A percentile compares a stretch with the other conserved stretches of the same genome.
Conservation (phyloP, 1,140 invertebrate genomes). For the Bemisia tabaci region DNA sequence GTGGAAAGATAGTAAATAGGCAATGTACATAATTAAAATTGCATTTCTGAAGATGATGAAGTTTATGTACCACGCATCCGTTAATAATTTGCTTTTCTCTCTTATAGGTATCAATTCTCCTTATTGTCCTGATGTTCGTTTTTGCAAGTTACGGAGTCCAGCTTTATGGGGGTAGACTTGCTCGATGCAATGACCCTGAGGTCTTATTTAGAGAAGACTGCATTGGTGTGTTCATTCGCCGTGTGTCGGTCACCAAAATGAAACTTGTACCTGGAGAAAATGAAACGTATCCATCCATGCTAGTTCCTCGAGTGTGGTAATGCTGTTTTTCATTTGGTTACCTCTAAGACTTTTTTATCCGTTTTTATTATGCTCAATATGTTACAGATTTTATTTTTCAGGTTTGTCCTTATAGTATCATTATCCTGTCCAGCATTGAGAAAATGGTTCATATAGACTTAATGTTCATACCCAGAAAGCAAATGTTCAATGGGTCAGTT, state of each 20-base stretch:
- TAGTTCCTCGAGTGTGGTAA: constrained; percentile 95
- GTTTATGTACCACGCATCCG: too few species aligned
- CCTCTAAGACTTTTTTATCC: background rate
- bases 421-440: too few species aligned
- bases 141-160: constrained; percentile 99
- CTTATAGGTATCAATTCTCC: constrained; percentile 80
- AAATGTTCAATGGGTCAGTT: too few species aligned
- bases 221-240: constrained; percentile 84
- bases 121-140: constrained; percentile 97
- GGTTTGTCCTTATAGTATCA: too few species aligned
- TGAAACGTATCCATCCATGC: constrained; percentile 82
- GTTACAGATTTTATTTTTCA: too few species aligned
- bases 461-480: too few species aligned
- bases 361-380: too few species aligned
- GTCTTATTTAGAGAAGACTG: constrained; percentile 75
- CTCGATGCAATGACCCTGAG: constrained; percentile 91
- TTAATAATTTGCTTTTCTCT: too few species aligned
- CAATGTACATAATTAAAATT: too few species aligned
- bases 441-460: too few species aligned
- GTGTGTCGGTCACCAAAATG: constrained; percentile 98
- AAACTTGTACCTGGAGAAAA: constrained; percentile 67
- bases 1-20: too few species aligned
- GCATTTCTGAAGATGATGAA: too few species aligned
- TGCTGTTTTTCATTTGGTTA: constrained; percentile 20
- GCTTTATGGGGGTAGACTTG: constrained; percentile 85